Evolutionary conservation across 2,113 vertebrate genomes (phyloP).

Genomic region (Henicopernis longicauda): DNA sequence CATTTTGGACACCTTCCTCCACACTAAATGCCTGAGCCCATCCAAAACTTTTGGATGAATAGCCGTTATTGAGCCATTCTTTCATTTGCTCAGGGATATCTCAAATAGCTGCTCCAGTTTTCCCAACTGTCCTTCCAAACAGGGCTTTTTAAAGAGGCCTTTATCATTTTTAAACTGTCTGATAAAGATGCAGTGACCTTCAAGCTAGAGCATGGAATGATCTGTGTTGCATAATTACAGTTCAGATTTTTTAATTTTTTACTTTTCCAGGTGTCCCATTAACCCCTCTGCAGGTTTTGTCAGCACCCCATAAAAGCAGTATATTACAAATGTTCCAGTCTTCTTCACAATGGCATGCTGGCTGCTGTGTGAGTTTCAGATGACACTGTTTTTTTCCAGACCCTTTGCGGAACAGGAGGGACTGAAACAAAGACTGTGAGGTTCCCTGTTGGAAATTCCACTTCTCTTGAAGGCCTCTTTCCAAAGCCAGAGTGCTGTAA

Average conservation of each 20-base stretch:
- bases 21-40: background rate
- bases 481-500: background rate
- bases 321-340: background rate
- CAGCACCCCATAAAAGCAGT: background rate
- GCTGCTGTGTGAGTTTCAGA: background rate
- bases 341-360: background rate
- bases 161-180: background rate
- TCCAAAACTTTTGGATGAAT: background rate
- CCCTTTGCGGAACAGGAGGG: background rate
- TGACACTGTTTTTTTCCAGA: background rate
- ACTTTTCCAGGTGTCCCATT: background rate
- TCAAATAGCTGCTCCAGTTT: background rate
- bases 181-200: background rate
- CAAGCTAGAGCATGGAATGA: background rate
- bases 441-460: background rate
- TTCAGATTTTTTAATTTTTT: background rate
- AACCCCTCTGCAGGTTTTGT: background rate
- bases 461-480: background rate
- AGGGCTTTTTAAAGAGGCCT: background rate
- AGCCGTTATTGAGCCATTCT: background rate
- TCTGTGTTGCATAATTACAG: background rate
- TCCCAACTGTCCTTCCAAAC: background rate
- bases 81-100: background rate
- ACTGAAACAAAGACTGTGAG: background rate
- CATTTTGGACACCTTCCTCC: background rate